Conservation (phyloP, 2,113 vertebrate genomes). For the Antechinus stuartii region DNA sequence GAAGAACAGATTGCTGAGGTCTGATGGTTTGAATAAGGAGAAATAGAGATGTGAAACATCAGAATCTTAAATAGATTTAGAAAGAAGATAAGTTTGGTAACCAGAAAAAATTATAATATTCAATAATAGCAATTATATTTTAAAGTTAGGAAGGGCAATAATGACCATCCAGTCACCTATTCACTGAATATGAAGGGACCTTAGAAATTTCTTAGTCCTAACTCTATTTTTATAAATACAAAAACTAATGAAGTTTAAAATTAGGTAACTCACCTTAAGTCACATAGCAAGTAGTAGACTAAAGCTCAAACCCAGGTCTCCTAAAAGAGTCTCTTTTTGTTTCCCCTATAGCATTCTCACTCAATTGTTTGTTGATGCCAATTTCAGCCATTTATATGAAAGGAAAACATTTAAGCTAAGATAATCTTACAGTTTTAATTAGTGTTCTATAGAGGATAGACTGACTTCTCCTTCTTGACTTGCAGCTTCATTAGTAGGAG, state of each 20-base stretch:
- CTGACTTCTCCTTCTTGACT: background rate
- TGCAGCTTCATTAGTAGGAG: background rate
- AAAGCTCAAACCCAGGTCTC: background rate
- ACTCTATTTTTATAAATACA: background rate
- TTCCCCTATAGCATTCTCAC: background rate
- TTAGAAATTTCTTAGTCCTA: background rate
- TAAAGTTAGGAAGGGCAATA: background rate
- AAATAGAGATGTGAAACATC: background rate
- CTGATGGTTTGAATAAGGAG: background rate
- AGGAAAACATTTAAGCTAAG: background rate
- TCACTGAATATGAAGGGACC: background rate
- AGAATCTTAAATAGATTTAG: background rate
- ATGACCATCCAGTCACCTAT: background rate
- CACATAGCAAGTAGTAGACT: background rate
- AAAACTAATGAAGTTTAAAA: background rate
- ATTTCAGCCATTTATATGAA: background rate
- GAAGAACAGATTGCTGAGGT: background rate
- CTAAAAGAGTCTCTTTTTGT: background rate
- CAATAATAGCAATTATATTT: background rate
- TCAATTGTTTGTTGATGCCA: background rate
- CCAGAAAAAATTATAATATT: background rate
- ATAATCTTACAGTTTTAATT: background rate
- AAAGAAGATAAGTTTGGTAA: background rate
- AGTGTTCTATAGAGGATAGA: background rate
- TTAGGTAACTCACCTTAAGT: background rate